Conservation (phyloP, 2,888 invertebrate species). For the Parapristionchus giblindavisi region DNA sequence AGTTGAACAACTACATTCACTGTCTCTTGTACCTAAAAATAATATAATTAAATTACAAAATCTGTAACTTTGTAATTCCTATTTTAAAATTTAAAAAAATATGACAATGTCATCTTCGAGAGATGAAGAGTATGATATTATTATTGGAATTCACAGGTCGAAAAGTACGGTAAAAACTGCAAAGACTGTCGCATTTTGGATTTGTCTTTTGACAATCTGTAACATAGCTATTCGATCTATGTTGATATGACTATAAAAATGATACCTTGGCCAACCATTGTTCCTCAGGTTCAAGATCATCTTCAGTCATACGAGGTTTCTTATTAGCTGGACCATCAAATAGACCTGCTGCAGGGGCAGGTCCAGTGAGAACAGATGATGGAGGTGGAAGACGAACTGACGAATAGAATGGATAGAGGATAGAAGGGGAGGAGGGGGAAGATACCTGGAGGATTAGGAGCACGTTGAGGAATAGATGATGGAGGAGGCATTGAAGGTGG, state of each 20-base stretch:
- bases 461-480: conserved; percentile 35
- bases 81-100: background rate
- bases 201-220: too few species aligned
- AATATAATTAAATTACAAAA: background rate
- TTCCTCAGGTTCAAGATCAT: conserved; percentile 88
- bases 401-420: background rate
- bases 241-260: too few species aligned
- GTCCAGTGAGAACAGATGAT: conserved; percentile 15
- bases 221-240: too few species aligned
- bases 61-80: background rate
- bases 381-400: conserved; percentile 21
- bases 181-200: too few species aligned
- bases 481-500: conserved; percentile 37
- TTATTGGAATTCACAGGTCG: too few species aligned
- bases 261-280: conserved; percentile 75
- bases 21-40: conserved; percentile 42
- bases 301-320: conserved; percentile 90
- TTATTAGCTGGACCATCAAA: conserved; percentile 81
- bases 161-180: too few species aligned
- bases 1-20: conserved; percentile 84
- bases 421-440: too few species aligned
- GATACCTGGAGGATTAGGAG: conserved; percentile 29
- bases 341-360: conserved; percentile 36
- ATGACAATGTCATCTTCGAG: too few species aligned
- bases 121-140: too few species aligned